A percentile compares a stretch with the other conserved stretches of the same genome.
Evolutionary conservation across 2,888 invertebrate genomes (phyloP).

Genomic region (Syritta pipiens): DNA sequence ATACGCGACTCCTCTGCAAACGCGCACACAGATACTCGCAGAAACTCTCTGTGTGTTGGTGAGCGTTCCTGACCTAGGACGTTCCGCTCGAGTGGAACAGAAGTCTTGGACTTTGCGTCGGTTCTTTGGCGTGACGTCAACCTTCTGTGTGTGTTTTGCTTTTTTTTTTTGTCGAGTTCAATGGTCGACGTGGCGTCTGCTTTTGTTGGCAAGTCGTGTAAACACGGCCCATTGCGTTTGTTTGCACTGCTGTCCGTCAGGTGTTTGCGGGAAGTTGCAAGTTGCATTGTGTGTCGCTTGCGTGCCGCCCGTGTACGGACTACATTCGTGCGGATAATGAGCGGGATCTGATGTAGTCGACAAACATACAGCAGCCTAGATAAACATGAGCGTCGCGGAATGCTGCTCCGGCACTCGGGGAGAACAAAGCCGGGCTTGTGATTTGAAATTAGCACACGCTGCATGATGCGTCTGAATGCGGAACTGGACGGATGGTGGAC

Average conservation of each 20-base stretch:
- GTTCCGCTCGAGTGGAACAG: slow-evolving; percentile 8
- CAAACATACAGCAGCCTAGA: too few species aligned
- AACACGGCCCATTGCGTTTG: not conserved
- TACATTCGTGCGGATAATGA: not conserved
- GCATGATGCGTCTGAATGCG: too few species aligned
- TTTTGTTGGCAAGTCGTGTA: not conserved
- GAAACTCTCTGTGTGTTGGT: slow-evolving; percentile 18
- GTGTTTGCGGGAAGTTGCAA: not conserved
- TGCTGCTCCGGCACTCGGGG: too few species aligned
- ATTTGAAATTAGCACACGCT: too few species aligned
- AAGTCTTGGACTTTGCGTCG: not conserved
- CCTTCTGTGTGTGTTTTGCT: not conserved
- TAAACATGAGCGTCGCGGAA: too few species aligned
- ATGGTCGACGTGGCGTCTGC: not conserved
- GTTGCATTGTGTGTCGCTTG: not conserved
- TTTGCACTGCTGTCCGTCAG: not conserved
- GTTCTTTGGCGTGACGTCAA: not conserved
- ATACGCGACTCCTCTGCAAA: not conserved
- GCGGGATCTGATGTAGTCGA: not conserved
- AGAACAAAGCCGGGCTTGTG: too few species aligned
- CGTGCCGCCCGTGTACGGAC: not conserved
- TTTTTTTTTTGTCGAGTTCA: not conserved
- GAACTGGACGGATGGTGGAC: too few species aligned
- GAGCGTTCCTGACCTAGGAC: slow-evolving; percentile 44
- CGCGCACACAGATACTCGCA: too few species aligned